These are phyloP conservation scores for Psilanteris sp. DNA, from an alignment of 1,140 invertebrate species.

Conservation along the genomic window DNA sequence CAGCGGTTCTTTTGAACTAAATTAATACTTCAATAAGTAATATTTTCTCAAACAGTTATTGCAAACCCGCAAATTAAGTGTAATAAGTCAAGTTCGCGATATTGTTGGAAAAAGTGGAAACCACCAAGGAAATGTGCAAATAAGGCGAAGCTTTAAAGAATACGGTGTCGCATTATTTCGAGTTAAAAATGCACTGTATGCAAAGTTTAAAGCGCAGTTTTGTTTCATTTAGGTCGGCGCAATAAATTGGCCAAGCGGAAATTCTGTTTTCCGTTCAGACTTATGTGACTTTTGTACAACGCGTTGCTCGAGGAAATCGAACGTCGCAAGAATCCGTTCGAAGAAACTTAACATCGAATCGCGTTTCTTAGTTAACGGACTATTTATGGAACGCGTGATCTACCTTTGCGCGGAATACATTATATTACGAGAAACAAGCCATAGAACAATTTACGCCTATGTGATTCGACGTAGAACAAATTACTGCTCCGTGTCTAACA, in stretches of 20 bases:
- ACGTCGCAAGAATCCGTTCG: constrained; percentile 39
- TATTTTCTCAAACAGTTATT: too few relatives aligned
- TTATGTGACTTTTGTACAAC: constrained; percentile 48
- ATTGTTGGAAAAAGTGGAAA: too few relatives aligned
- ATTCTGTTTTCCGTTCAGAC: constrained; percentile 47
- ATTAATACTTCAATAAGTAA: too few relatives aligned
- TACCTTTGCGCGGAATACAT: constrained; percentile 57
- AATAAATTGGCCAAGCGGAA: constrained; percentile 52
- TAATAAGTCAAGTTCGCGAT: too few relatives aligned
- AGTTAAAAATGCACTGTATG: constrained; percentile 19
- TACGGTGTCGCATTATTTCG: constrained; percentile 35
- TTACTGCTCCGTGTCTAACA: constrained; percentile 41
- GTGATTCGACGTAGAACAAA: constrained; percentile 61
- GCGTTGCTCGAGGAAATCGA: constrained; percentile 46
- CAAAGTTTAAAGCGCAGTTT: constrained; percentile 42
- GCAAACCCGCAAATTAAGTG: too few relatives aligned
- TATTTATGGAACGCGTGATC: constrained; percentile 62
- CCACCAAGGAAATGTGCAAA: constrained; percentile 21
- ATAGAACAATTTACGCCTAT: constrained; percentile 58
- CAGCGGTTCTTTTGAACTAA: too few relatives aligned
- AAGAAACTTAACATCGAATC: constrained; percentile 44
- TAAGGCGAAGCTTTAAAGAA: constrained; percentile 27
- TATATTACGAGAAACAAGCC: constrained; percentile 59
- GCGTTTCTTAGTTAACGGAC: constrained; percentile 56
- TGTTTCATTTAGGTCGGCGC: constrained; percentile 51